Conservation (phyloP, 2,888 invertebrate genomes). For the Xylota segnis region DNA sequence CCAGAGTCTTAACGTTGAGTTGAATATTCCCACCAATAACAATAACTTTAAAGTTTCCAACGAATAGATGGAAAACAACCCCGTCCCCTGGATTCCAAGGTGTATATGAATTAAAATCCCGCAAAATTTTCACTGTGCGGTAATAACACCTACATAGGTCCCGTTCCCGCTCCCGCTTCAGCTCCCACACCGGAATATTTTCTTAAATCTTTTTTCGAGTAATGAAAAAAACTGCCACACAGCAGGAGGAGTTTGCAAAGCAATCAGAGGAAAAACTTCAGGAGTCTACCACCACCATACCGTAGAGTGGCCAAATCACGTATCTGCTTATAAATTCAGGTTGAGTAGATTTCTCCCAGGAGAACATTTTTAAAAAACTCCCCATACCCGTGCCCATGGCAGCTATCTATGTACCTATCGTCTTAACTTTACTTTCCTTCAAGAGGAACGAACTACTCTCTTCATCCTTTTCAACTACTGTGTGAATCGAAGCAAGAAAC, state of each 20-base stretch:
- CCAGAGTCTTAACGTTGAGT: background rate
- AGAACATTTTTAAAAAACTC: slow-evolving; percentile 44
- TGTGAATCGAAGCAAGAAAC: slow-evolving; percentile 55
- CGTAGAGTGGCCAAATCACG: slow-evolving; percentile 72
- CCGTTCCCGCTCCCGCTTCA: background rate
- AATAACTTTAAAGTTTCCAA: slow-evolving; percentile 1
- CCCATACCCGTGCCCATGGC: background rate
- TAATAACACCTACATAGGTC: slow-evolving; percentile 20
- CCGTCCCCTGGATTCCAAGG: slow-evolving; percentile 12
- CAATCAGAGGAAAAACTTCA: slow-evolving; percentile 64
- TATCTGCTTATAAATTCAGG: slow-evolving; percentile 74
- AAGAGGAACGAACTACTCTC: slow-evolving; percentile 20
- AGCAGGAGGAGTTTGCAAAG: slow-evolving; percentile 68
- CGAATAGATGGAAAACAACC: background rate
- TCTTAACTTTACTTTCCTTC: slow-evolving; percentile 52
- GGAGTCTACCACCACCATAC: slow-evolving; percentile 16
- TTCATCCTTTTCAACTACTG: background rate
- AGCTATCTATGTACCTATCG: slow-evolving; percentile 20
- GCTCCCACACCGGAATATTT: slow-evolving; percentile 27
- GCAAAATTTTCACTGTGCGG: slow-evolving; percentile 47
- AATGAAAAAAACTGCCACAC: slow-evolving; percentile 20
- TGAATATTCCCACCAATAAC: background rate
- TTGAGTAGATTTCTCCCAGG: slow-evolving; percentile 71
- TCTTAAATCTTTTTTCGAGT: slow-evolving; percentile 33
- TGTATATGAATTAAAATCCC: slow-evolving; percentile 58